These are phyloP conservation scores for Halcyon malimbica DNA, from an alignment of 2,113 vertebrate genomes.

Conservation along the genomic window DNA sequence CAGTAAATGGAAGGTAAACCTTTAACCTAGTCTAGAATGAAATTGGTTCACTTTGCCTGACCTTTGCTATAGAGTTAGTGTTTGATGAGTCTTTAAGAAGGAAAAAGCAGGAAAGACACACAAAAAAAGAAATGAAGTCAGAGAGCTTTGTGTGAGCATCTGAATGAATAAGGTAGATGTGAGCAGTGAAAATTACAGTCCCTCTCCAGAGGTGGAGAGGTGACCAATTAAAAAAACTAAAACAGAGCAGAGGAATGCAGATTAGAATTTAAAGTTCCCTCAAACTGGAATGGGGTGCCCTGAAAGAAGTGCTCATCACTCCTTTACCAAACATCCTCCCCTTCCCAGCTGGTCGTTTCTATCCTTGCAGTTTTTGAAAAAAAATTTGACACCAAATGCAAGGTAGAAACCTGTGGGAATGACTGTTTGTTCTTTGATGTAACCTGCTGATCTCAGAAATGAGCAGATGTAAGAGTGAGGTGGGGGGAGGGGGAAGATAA, in stretches of 20 bases:
- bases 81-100: not conserved
- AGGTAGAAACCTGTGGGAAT: not conserved
- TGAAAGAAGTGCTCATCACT: not conserved
- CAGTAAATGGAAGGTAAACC: not conserved
- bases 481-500: not conserved
- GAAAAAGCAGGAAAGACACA: not conserved
- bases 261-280: not conserved
- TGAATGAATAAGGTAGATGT: not conserved
- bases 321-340: not conserved
- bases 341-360: not conserved
- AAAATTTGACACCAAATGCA: not conserved
- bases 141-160: not conserved
- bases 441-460: not conserved
- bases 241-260: not conserved
- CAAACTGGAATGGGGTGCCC: not conserved
- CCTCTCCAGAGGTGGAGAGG: not conserved
- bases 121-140: not conserved
- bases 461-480: rapidly evolving
- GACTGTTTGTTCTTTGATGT: not conserved
- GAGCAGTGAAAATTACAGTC: not conserved
- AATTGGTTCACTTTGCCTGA: not conserved
- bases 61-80: not conserved
- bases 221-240: not conserved
- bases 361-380: not conserved
- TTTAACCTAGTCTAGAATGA: not conserved